Evolutionary conservation across 2,113 vertebrate species (phyloP).

Genomic region (Lethenteron camtschaticum): DNA sequence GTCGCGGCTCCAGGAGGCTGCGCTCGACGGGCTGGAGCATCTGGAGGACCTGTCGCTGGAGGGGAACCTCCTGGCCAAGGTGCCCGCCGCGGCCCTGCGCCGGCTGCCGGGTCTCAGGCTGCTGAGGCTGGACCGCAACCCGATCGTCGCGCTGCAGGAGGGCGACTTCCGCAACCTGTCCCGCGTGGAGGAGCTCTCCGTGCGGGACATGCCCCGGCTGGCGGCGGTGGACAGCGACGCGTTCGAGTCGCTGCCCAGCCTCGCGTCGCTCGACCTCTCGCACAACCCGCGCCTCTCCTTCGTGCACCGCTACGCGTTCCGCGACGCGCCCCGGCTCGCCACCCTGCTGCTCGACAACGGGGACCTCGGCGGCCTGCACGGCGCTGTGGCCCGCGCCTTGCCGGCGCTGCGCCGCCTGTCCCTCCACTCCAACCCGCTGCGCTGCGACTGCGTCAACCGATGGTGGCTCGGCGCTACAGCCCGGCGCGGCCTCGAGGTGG

Average conservation of each 20-base stretch:
- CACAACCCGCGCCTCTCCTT: slow-evolving; percentile 84
- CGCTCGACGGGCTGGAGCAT: slow-evolving; percentile 42
- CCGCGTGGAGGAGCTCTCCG: slow-evolving; percentile 65
- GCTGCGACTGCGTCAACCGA: slow-evolving; percentile 77
- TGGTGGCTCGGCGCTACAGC: slow-evolving; percentile 40
- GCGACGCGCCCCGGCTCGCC: slow-evolving; percentile 52
- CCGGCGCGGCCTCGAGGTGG: slow-evolving; percentile 52
- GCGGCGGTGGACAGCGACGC: slow-evolving; percentile 60
- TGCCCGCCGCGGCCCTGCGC: slow-evolving; percentile 43
- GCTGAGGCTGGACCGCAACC: slow-evolving; percentile 74
- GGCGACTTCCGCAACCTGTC: slow-evolving; percentile 62
- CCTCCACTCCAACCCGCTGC: slow-evolving; percentile 77
- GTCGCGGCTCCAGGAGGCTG: slow-evolving; percentile 38
- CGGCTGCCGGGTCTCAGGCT: slow-evolving; percentile 61
- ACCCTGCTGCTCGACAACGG: slow-evolving; percentile 97
- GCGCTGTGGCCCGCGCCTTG: slow-evolving; percentile 47
- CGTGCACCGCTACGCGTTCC: slow-evolving; percentile 69
- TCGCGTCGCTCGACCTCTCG: slow-evolving; percentile 82
- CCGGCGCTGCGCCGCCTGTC: slow-evolving; percentile 77
- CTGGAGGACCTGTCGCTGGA: slow-evolving; percentile 79
- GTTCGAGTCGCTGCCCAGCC: slow-evolving; percentile 62
- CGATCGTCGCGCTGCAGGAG: slow-evolving; percentile 38
- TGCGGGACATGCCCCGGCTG: slow-evolving; percentile 77
- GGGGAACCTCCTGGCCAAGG: slow-evolving; percentile 40
- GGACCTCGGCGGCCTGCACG: slow-evolving; percentile 67